Percentiles rank a stretch among this genome's conserved stretches.
phyloP scores from a whole-genome alignment of 2,888 invertebrate species.

The Cactoblastis cactorum region DNA sequence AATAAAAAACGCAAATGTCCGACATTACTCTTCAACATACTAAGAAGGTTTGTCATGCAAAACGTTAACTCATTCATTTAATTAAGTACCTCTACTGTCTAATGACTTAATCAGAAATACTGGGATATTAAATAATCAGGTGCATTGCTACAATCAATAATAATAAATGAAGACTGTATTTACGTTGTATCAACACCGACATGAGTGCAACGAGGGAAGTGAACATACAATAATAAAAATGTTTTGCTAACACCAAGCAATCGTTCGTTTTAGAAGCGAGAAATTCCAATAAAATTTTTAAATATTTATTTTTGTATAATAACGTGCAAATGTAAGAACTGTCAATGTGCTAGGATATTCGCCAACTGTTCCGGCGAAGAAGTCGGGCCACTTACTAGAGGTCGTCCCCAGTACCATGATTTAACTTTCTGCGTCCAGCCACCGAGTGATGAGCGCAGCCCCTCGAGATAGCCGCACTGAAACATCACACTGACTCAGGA shows the following conservation, averaged over 20 bases:
- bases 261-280: slow-evolving; percentile 65
- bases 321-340: slow-evolving; percentile 74
- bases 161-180: slow-evolving; percentile 35
- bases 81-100: slow-evolving; percentile 63
- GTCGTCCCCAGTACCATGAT: slow-evolving; percentile 98
- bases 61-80: slow-evolving; percentile 58
- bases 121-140: slow-evolving; percentile 21
- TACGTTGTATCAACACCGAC: slow-evolving; percentile 60
- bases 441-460: slow-evolving; percentile 96
- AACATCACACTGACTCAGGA: slow-evolving; percentile 81
- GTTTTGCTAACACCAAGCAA: slow-evolving; percentile 70
- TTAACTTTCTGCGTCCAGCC: slow-evolving; percentile 98
- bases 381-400: slow-evolving; percentile 91
- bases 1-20: slow-evolving; percentile 27
- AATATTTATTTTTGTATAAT: slow-evolving; percentile 38
- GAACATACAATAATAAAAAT: slow-evolving; percentile 56
- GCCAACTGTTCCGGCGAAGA: slow-evolving; percentile 63
- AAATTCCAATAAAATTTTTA: slow-evolving; percentile 56
- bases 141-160: slow-evolving; percentile 54
- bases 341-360: slow-evolving; percentile 74
- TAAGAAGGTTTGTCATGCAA: slow-evolving; percentile 58
- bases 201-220: slow-evolving; percentile 71
- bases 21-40: slow-evolving; percentile 27
- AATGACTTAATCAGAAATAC: slow-evolving; percentile 34
- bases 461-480: slow-evolving; percentile 95